Evolutionary conservation across 92 coral and sea anemone genomes (phyloP), one percentile per base, ranked within the genome.

Genomic region (Epizoanthus illoricatus): DNA sequence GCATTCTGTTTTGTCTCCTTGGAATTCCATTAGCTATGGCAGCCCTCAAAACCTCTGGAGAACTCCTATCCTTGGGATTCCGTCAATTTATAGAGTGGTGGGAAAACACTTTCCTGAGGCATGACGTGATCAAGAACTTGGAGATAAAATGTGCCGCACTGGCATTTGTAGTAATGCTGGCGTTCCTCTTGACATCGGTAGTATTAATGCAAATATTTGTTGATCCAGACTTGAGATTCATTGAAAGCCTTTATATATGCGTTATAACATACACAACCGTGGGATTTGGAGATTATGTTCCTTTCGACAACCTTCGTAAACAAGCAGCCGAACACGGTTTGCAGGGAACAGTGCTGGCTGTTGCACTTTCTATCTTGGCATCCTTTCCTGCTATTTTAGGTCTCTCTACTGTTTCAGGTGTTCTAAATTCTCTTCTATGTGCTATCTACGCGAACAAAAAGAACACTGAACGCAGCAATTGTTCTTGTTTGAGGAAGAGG

Each of bases 11-110:
- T 55, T 83, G 90, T 33, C 49, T 84, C 1, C 68, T 90, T 45
- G 93, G 93, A 55, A 85, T 90, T 40, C 93, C 90, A 12, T 61
- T 90, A 65, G 63, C 86, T 39, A 85, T 90, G 83, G 64, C 88
- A 65, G 85, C 90, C 19, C 73, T 87, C 9, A 90, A 90, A 69
- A 28, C 93, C 43, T 54, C 88, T 2, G 93, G 93, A 12, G 90
- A 87, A 16, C 83, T 87, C 60, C 65, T 87, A 16, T 84, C 84
- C 5, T 13, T 68, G 20, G 76, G 70, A n/a, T 66, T 84, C 18
- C 65, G 71, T 63, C 71, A 11, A 10, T 21, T 78, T 43, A 64
- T 78, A 20, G 41, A 78, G 71, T 19, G 64, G n/a, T 78, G 71
- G 71, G 82, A 63, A 45, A 78, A 23, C 18, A 19, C 43, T 62